Percentiles rank a stretch among this genome's conserved stretches.
phyloP scores from a whole-genome alignment of 2,888 invertebrate genomes.

The Rotaria magnacalcarata region DNA sequence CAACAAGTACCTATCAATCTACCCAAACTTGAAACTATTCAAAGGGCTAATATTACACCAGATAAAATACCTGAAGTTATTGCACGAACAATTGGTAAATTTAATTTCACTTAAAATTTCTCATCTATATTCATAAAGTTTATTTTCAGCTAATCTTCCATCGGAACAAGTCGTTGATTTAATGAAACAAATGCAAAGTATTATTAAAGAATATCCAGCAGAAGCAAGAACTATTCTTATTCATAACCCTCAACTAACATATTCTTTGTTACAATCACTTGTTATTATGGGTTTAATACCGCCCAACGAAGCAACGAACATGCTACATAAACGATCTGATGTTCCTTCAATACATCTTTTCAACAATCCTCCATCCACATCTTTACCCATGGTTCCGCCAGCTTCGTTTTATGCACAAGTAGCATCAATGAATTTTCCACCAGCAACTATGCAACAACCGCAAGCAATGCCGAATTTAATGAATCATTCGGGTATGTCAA shows the following conservation, averaged over 20 bases:
- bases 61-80: slow-evolving; percentile 88
- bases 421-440: slow-evolving; percentile 37
- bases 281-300: slow-evolving; percentile 98
- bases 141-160: not conserved
- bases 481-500: slow-evolving; percentile 60
- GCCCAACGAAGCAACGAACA: slow-evolving; percentile 81
- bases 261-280: slow-evolving; percentile 66
- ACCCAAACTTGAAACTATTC: slow-evolving; percentile 68
- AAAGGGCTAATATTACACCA: slow-evolving; percentile 79
- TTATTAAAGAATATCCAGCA: slow-evolving; percentile 17
- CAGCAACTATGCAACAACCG: not conserved
- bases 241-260: slow-evolving; percentile 77
- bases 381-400: not conserved
- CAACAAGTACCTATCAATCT: slow-evolving; percentile 25
- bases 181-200: slow-evolving; percentile 12
- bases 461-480: slow-evolving; percentile 47
- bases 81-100: slow-evolving; percentile 68
- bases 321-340: slow-evolving; percentile 16
- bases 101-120: not conserved
- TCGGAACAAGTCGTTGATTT: not conserved
- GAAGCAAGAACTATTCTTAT: slow-evolving; percentile 93
- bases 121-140: not conserved
- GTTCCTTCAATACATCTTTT: not conserved
- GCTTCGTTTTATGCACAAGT: slow-evolving; percentile 43
- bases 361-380: not conserved